A percentile compares a stretch with the other conserved stretches of the same genome.
These are phyloP conservation scores for Tonatia bakeri DNA, from an alignment of 2,113 vertebrate genomes.

Conservation along the genomic window DNA sequence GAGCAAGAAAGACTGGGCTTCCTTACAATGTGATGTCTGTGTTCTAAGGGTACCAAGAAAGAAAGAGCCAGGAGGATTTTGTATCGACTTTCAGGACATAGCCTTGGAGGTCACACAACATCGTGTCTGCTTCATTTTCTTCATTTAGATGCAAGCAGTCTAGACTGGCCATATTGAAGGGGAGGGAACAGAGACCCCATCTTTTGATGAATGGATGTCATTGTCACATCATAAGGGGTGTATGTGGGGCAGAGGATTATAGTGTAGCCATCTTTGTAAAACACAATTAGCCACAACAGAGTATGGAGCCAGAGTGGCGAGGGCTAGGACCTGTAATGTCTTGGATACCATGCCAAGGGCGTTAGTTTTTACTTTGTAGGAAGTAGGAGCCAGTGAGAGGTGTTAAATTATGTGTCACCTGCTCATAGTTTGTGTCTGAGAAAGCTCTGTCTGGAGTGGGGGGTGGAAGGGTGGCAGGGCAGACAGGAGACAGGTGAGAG, in stretches of 20 bases:
- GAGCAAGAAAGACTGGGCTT: background rate
- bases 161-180: background rate
- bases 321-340: background rate
- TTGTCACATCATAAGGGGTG: background rate
- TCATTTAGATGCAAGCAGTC: background rate
- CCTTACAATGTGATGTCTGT: background rate
- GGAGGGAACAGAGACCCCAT: background rate
- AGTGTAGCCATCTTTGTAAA: background rate
- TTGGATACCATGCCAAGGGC: background rate
- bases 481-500: background rate
- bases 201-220: background rate
- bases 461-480: background rate
- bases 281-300: background rate
- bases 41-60: background rate
- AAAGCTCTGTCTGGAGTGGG: background rate
- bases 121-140: background rate
- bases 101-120: background rate
- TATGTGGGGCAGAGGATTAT: background rate
- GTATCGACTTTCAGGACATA: background rate
- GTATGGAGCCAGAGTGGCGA: background rate
- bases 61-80: background rate
- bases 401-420: background rate
- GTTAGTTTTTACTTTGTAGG: background rate
- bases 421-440: background rate
- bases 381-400: background rate